Percentiles rank a stretch among this genome's conserved stretches.
Conservation (phyloP, 1,140 invertebrate species). For the silkworm (Bombyx mori) region ASM3026992v2 NC_085127.1:14225001-14225500, state of each 20-base stretch:
- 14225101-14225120: constrained; percentile 50
- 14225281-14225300: constrained; percentile 24
- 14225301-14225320: constrained; percentile 3
- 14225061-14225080: constrained; percentile 68
- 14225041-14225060: constrained; percentile 36
- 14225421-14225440: too few species aligned
- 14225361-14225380: too few species aligned
- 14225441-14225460: too few species aligned
- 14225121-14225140: constrained; percentile 12
- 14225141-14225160: constrained; percentile 14
- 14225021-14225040: constrained; percentile 30
- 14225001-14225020: constrained; percentile 23
- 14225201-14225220: constrained; percentile 14
- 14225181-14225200: constrained; percentile 10
- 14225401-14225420: too few species aligned
- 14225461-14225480: too few species aligned
- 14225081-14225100: constrained; percentile 54
- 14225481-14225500: too few species aligned
- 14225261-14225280: constrained; percentile 35
- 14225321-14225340: too few species aligned
- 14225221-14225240: constrained; percentile 14
- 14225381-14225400: too few species aligned
- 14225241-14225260: too few species aligned
- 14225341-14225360: too few species aligned
- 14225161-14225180: constrained; percentile 15